Percentiles rank a stretch among this genome's conserved stretches.
These are phyloP conservation scores for Pandemis heparana DNA, from an alignment of 2,888 invertebrate genomes.

Conservation along the genomic window DNA sequence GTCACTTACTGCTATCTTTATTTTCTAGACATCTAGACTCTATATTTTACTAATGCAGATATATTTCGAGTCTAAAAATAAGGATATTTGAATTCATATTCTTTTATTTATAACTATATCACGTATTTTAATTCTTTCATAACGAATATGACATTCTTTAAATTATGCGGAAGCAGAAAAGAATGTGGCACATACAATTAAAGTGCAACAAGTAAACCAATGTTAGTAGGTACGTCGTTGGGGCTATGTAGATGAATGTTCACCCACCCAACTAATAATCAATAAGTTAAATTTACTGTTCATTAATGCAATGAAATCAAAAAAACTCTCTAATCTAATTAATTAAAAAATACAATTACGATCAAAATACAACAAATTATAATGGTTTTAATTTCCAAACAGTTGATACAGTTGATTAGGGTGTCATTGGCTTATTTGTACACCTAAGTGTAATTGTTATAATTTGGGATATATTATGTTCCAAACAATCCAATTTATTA, in stretches of 20 bases:
- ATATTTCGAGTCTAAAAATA: slow-evolving; percentile 77
- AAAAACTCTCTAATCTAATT: neutral
- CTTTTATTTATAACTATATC: slow-evolving; percentile 61
- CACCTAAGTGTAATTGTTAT: neutral
- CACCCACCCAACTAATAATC: neutral
- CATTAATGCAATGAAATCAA: no score
- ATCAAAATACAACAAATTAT: no score
- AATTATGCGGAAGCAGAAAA: slow-evolving; percentile 46
- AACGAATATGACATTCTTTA: slow-evolving; percentile 56
- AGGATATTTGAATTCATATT: slow-evolving; percentile 62
- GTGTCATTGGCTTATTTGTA: neutral
- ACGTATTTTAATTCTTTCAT: slow-evolving; percentile 55
- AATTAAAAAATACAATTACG: neutral
- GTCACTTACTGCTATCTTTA: slow-evolving; percentile 23
- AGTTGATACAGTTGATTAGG: neutral
- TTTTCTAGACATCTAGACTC: slow-evolving; percentile 30
- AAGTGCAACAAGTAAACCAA: neutral
- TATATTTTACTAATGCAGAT: slow-evolving; percentile 61
- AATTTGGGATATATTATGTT: neutral
- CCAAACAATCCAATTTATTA: no score
- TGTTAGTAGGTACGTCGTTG: neutral
- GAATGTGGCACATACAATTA: slow-evolving; percentile 46
- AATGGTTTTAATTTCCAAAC: no score
- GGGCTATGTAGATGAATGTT: neutral
- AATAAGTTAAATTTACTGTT: no score